These are phyloP conservation scores for Drosophila albomicans DNA, from an alignment of 1,140 invertebrate species.

Conservation along the genomic window DNA sequence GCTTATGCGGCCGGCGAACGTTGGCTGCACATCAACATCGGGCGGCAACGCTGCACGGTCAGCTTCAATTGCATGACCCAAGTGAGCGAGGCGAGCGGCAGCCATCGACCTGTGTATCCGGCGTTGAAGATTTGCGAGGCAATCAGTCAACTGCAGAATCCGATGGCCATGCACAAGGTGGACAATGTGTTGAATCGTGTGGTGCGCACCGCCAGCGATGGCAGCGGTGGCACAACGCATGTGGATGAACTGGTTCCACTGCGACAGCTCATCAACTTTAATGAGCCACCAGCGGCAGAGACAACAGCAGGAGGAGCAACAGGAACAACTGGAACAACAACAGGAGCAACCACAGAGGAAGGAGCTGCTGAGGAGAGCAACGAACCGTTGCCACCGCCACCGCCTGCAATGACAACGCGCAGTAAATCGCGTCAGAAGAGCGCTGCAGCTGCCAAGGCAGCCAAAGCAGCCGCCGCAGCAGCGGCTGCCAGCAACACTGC, in stretches of 20 bases:
- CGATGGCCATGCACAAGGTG: conserved; percentile 36
- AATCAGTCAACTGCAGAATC: conserved; percentile 50
- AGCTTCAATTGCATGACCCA: conserved; percentile 94
- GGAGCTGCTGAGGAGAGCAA: background rate
- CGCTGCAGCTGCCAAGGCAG: conserved; percentile 46
- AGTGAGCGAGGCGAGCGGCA: conserved; percentile 93
- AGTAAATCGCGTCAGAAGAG: conserved; percentile 68
- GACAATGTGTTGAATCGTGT: conserved; percentile 63
- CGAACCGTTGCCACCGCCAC: conserved; percentile 2
- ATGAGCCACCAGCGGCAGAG: conserved; percentile 31
- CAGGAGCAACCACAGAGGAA: background rate
- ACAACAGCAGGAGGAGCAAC: background rate
- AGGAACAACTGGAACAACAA: background rate
- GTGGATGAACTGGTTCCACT: conserved; percentile 56
- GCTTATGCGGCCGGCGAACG: conserved; percentile 92
- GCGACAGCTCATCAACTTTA: conserved; percentile 58
- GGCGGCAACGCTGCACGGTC: conserved; percentile 91
- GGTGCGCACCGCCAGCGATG: conserved; percentile 51
- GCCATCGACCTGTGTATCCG: conserved; percentile 93
- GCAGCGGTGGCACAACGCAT: conserved; percentile 47
- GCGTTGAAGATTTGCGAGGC: conserved; percentile 85
- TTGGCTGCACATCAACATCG: conserved; percentile 90
- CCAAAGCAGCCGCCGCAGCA: background rate
- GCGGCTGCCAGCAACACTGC: background rate
- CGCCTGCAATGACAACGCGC: conserved; percentile 61